Evolutionary conservation across 2,113 vertebrate genomes (phyloP), one percentile per base, ranked within the genome.

Genomic region (Pterophyllum scalare): DNA sequence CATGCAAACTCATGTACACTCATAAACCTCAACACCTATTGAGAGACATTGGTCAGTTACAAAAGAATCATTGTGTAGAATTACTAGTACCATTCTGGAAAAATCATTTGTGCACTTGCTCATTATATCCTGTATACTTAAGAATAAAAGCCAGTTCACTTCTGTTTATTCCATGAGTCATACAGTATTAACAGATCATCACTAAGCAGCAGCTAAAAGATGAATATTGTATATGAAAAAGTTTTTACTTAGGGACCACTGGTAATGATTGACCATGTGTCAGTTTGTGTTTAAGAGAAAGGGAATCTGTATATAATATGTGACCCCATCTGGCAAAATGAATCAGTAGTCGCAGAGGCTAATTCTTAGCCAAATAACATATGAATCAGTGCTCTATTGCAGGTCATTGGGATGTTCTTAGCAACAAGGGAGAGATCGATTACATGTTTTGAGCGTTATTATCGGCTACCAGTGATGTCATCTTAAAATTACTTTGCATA

Each of bases 271-370:
- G 70, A 85, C 77, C 14, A 38, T 26, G 64, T 81, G 22, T 83
- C 38, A 76, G 58, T 89, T 87, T 88, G 24, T 87, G 70, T 87
- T 84, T 74, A 81, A 87, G 40, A 82, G 28, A 93, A 92, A 94
- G 93, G 89, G 92, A 94, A 91, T 81, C 78, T 94, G 90, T 94
- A 91, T 74, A 93, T 91, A 91, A 84, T 89, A 75, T 38, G 8
- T 9, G 8, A 38, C 35, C 6, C 6, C 2, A 7, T 6, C 35
- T 38, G 35, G 35, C 8, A 38, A 38, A 38, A 38, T 38, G 35
- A 38, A 2, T 9, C 3, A 2, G 35, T 10, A 38, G 8, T 38
- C 8, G 35, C 35, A 10, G 35, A 2, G 35, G 35, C 35, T 38
- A 38, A 38, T 38, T 38, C 8, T 10, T 38, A 38, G 35, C 35